Percentiles rank a stretch among this genome's conserved stretches.
phyloP scores from a whole-genome alignment of 1,140 invertebrate genomes.

The Drosophila micromelanica region DNA sequence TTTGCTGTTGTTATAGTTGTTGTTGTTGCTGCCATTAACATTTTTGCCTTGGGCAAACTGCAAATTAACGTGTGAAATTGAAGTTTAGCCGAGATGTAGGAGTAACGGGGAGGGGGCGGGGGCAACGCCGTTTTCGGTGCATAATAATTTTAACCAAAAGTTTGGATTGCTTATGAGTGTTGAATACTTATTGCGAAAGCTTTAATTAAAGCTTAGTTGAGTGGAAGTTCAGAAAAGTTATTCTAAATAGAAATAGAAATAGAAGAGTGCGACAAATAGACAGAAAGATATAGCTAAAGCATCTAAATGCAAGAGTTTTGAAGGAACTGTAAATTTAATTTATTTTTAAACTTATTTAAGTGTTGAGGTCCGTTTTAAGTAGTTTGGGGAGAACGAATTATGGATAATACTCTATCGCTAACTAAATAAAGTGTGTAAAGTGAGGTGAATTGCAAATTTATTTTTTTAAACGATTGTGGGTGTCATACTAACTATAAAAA shows the following conservation, averaged over 20 bases:
- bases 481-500: no score
- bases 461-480: no score
- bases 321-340: background rate
- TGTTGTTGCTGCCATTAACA: slow-evolving; percentile 50
- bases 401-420: no score
- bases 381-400: no score
- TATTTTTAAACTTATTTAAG: background rate
- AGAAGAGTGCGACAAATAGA: background rate
- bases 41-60: slow-evolving; percentile 67
- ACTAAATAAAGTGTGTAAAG: no score
- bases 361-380: background rate
- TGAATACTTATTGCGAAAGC: slow-evolving; percentile 19
- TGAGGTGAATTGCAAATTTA: no score
- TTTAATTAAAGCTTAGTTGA: slow-evolving; percentile 28
- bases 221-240: slow-evolving; percentile 25
- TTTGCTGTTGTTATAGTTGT: slow-evolving; percentile 9
- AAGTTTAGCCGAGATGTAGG: slow-evolving; percentile 18
- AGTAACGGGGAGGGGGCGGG: slow-evolving; percentile 1
- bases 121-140: slow-evolving; percentile 30
- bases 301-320: background rate
- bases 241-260: slow-evolving; percentile 2
- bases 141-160: slow-evolving; percentile 64
- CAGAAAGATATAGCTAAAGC: background rate
- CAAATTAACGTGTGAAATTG: slow-evolving; percentile 73
- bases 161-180: slow-evolving; percentile 44